Evolutionary conservation across 2,113 vertebrate genomes (phyloP), one percentile per base, ranked within the genome.

Genomic region (Boleophthalmus pectinirostris): DNA sequence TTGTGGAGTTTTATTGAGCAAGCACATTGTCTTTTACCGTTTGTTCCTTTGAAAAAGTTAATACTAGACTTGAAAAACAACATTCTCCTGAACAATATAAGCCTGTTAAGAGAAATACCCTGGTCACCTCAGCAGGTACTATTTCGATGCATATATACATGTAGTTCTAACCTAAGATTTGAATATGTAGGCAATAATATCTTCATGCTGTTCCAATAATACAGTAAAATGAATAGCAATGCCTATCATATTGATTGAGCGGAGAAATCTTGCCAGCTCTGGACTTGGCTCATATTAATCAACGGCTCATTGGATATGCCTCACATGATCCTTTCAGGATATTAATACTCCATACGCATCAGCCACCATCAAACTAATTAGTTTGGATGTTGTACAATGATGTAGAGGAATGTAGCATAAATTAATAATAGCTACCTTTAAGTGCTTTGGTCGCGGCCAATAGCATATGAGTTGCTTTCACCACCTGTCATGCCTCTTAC

Each of bases 41-140:
- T 94, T 64, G 80, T 95, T n/a, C 93, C 96, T 10, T 82, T 97
- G 82, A 95, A 92, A 88, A 91, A 92, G 64, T 82, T 97, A 57
- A 90, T 82, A 2, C 85, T 80, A 25, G 74, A 60, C 23, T 68
- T 92, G 64, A 84, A 91, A 2, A 74, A 91, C 3, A 81, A 84
- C 1, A 84, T 83, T 25, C 68, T 95, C 66, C 87, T 91, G 75
- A 88, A 82, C 66, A 69, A 95, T 71, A 87, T 91, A 45, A 76
- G 79, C 51, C 66, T 64, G 35, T 95, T 93, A 82, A 82, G 81
- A 63, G 76, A 93, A 60, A 69, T 93, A 54, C 85, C 74, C 18
- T 97, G 95, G 95, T 94, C 94, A 16, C 90, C 92, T 25, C 96
- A 96, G 82, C 96, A 97, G 95, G 96, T 33, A 61, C 25, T 33